These are phyloP conservation scores for Cliona cf. orientalis DNA, from an alignment of 37 sponge, comb jelly and placozoan species.

Conservation along the genomic window DNA sequence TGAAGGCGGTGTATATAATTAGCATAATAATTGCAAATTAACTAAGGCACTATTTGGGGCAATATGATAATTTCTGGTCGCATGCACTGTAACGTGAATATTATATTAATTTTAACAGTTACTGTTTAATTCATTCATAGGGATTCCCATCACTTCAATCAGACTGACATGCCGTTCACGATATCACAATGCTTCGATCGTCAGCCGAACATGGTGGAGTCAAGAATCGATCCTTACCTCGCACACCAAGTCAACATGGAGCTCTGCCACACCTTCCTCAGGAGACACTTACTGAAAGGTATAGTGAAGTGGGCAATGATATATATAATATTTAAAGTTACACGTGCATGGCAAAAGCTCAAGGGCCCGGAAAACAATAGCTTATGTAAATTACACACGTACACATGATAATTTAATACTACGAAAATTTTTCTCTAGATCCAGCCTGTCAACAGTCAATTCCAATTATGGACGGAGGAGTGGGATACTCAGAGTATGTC, in stretches of 20 bases:
- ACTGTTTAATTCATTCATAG: not conserved
- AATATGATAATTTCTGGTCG: too few relatives aligned
- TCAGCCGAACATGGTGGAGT: not conserved
- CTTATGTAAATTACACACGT: too few relatives aligned
- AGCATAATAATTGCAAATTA: not conserved
- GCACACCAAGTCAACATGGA: constrained; percentile 57
- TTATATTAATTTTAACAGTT: not conserved
- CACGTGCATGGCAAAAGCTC: not conserved
- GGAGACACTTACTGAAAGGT: constrained; percentile 68
- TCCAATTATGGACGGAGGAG: constrained; percentile 69
- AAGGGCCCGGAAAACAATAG: not conserved
- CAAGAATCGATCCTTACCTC: constrained; percentile 13
- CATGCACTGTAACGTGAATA: too few relatives aligned
- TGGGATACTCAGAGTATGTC: constrained; percentile 50
- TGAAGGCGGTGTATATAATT: not conserved
- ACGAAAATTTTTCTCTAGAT: constrained; percentile 17
- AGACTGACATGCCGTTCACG: constrained; percentile 51
- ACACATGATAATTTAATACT: too few relatives aligned
- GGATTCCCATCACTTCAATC: constrained; percentile 61
- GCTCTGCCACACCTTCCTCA: constrained; percentile 65
- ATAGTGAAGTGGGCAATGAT: not conserved
- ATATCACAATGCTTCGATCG: not conserved
- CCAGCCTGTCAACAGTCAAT: constrained; percentile 23
- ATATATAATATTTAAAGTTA: not conserved
- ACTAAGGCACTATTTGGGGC: too few relatives aligned